phyloP scores from a whole-genome alignment of 2,113 vertebrate genomes.

The Sylvilagus bachmani region DNA sequence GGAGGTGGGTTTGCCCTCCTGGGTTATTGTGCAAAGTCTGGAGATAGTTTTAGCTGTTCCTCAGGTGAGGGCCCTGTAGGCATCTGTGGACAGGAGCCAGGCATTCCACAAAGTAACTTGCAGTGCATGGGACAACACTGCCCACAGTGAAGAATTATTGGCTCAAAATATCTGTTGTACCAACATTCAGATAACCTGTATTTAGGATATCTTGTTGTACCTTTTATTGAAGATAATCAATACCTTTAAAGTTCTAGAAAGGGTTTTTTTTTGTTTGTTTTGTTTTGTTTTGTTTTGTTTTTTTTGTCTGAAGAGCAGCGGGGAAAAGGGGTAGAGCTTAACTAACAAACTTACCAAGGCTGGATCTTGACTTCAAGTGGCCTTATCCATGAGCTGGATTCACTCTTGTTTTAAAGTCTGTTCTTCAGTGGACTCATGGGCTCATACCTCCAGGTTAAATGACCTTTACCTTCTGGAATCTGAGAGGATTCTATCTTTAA shows the following conservation, averaged over 20 bases:
- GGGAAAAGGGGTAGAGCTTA: not conserved
- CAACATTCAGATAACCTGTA: not conserved
- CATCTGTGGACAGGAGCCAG: not conserved
- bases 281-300: too few species aligned
- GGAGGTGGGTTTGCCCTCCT: not conserved
- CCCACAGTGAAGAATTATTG: not conserved
- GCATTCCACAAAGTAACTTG: not conserved
- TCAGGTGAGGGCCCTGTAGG: not conserved
- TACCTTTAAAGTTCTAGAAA: conserved; percentile 30
- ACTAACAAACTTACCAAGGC: not conserved
- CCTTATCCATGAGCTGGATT: not conserved
- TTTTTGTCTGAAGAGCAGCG: not conserved
- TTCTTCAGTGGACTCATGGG: not conserved
- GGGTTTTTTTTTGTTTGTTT: too few species aligned
- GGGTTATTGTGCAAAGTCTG: not conserved
- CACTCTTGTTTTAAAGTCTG: not conserved
- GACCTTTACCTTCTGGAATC: not conserved
- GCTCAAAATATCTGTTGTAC: not conserved
- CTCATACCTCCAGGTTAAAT: not conserved
- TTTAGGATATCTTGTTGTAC: not conserved
- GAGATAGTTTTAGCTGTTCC: not conserved
- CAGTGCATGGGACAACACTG: not conserved
- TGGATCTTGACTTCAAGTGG: not conserved
- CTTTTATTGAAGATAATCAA: not conserved
- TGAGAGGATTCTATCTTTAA: not conserved